A percentile compares a stretch with the other conserved stretches of the same genome.
phyloP scores from a whole-genome alignment of 2,797 vertebrate genomes.

The Aplochiton taeniatus region DNA sequence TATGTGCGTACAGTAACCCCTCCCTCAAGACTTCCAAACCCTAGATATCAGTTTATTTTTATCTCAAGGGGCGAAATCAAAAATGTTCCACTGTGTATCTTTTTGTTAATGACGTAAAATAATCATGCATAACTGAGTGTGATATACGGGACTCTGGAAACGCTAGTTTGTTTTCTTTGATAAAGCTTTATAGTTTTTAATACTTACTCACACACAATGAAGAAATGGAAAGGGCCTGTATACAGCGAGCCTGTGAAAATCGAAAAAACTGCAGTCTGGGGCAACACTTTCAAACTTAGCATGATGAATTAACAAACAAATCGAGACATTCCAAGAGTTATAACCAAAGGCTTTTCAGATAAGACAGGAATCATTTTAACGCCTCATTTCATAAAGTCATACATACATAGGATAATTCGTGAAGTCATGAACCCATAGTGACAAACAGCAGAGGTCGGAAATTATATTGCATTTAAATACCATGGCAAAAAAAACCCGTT shows the following conservation, averaged over 20 bases:
- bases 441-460: slow-evolving; percentile 29
- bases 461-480: slow-evolving; percentile 1
- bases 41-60: slow-evolving; percentile 25
- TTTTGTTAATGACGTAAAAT: slow-evolving; percentile 3
- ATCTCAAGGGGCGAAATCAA: slow-evolving; percentile 3
- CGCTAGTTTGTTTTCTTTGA: slow-evolving; percentile 27
- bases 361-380: slow-evolving; percentile 17
- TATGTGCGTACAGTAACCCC: slow-evolving; percentile 39
- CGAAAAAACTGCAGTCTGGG: no score
- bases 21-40: slow-evolving; percentile 54
- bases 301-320: slow-evolving; percentile 20
- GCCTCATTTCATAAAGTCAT: neutral
- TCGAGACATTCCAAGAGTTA: slow-evolving; percentile 1
- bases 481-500: slow-evolving; percentile 20
- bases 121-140: neutral
- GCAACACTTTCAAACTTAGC: neutral
- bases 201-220: neutral
- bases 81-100: neutral
- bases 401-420: slow-evolving; percentile 27
- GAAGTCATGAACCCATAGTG: slow-evolving; percentile 27
- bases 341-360: slow-evolving; percentile 29
- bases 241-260: neutral
- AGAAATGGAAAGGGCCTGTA: no score
- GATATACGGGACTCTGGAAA: neutral
- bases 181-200: no score